Evolutionary conservation across 2,797 vertebrate genomes (phyloP).

Genomic region (Sternotherus odoratus): DNA sequence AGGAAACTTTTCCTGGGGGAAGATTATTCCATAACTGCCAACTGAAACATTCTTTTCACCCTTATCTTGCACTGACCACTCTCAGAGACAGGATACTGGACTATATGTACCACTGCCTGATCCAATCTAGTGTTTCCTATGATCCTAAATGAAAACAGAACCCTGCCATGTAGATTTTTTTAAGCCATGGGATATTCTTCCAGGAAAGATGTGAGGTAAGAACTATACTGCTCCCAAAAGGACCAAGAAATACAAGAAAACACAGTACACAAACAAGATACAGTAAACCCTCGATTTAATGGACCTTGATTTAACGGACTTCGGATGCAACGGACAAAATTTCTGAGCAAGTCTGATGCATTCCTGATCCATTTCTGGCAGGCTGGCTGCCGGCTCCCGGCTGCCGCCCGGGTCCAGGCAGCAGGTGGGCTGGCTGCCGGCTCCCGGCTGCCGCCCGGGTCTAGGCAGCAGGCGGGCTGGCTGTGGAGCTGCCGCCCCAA

Average conservation of each 20-base stretch:
- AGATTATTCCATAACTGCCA: neutral
- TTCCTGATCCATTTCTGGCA: no score
- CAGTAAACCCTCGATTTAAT: no score
- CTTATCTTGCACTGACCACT: neutral
- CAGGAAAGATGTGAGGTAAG: neutral
- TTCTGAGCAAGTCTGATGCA: no score
- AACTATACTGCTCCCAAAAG: neutral
- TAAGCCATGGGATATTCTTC: neutral
- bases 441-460: no score
- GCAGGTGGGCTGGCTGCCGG: no score
- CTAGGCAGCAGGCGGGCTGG: no score
- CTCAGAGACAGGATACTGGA: neutral
- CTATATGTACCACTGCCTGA: neutral
- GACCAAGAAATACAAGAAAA: neutral
- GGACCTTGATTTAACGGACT: no score
- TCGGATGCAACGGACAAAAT: no score
- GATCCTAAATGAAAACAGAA: conserved; percentile 33
- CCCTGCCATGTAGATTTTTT: accelerated
- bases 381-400: no score
- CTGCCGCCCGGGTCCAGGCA: no score
- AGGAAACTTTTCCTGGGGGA: neutral
- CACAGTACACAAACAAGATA: neutral
- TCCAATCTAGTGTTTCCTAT: conserved; percentile 30
- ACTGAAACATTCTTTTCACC: neutral
- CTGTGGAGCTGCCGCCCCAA: no score